Evolutionary conservation across 2,888 invertebrate genomes (phyloP).

Genomic region (Zele albiditarsus): DNA sequence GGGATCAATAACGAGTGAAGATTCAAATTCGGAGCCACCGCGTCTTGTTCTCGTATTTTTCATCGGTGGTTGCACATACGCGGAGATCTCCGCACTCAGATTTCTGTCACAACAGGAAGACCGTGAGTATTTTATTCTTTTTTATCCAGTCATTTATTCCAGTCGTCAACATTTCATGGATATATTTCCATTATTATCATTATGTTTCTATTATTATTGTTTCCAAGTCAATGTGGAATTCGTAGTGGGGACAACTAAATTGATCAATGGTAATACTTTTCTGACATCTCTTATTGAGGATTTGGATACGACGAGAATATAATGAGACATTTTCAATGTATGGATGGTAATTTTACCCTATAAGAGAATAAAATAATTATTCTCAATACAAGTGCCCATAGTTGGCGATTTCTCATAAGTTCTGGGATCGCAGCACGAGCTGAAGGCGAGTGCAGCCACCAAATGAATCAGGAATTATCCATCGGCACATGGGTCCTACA

Average conservation of each 20-base stretch:
- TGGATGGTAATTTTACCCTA: too few species aligned
- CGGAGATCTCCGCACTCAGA: conserved; percentile 88
- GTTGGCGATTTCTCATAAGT: too few species aligned
- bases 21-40: conserved; percentile 75
- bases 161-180: background rate
- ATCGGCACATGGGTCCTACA: too few species aligned
- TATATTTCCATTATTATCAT: background rate
- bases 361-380: too few species aligned
- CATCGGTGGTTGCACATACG: conserved; percentile 97
- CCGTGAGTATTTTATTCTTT: conserved; percentile 62
- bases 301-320: conserved; percentile 41
- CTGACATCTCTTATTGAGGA: conserved; percentile 83
- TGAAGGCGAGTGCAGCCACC: too few species aligned
- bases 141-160: background rate
- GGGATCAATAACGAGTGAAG: conserved; percentile 72
- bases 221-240: conserved; percentile 85
- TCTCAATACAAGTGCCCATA: too few species aligned
- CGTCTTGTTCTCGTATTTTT: conserved; percentile 93
- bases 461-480: too few species aligned
- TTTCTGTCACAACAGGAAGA: conserved; percentile 85
- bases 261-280: conserved; percentile 92
- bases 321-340: background rate
- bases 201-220: conserved; percentile 38
- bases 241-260: conserved; percentile 91
- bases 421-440: too few species aligned